Base-by-base conservation (phyloP, 2,888 invertebrate genomes). In the Vesta saturnalis region DNA sequence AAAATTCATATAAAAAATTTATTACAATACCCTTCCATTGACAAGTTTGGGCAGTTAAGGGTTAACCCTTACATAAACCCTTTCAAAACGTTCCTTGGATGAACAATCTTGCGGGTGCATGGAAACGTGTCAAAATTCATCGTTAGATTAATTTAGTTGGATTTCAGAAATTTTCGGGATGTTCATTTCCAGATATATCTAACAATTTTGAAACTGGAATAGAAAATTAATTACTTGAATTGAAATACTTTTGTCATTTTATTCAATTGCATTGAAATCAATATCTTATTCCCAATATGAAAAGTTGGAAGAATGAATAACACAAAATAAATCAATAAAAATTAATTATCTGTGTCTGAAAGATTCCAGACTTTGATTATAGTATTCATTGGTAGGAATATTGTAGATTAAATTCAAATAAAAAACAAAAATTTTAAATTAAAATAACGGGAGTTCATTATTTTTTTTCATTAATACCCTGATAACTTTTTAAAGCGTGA, bases 61-160 rank as follows among this genome's bases (percentile, higher is more conserved):
- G 52, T 52, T 52, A 19, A 52, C 52, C 52, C 52, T 52, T 52
- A 21, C 52, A 8, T 1, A 18, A 52, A 52, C 56, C 56, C 56
- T 35, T 35, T 23, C 56, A 23, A 14, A 56, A 23, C 8, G 56
- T 35, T 52, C 18, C 52, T 19, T 52, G 19, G 12, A 52, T 52
- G 52, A 52, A 52, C 52, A 52, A 52, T 52, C 52, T 52, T 52
- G 52, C 21, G 52, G 52, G 18, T 52, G 52, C 15, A n/a, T 56
- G 15, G 56, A 56, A 56, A 56, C 56, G 56, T 35, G 56, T 56
- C 56, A 56, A 35, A 56, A 56, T 56, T 56, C 35, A 56, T 56
- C 35, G 52, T 52, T 52, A 18, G 6, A 52, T 21, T 52, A 52
- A 52, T 52, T 52, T 52, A 52, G 56, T 56, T 56, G 12, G 23